Percentiles rank a stretch among this genome's conserved stretches.
Evolutionary conservation across 2,113 vertebrate genomes (phyloP).

Genomic region (Odobenus rosmarus): DNA sequence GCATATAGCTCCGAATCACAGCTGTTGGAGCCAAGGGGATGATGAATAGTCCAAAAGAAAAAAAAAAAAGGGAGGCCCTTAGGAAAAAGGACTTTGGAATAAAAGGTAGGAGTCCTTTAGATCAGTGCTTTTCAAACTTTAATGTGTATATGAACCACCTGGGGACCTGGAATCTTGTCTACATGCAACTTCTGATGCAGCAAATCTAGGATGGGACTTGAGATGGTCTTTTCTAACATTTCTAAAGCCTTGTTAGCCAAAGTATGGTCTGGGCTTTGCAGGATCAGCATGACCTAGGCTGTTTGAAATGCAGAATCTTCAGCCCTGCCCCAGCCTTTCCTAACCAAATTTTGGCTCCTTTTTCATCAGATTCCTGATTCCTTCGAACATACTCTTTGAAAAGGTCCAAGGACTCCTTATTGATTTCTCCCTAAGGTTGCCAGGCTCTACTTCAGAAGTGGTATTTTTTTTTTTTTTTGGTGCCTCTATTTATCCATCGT

Average conservation of each 20-base stretch:
- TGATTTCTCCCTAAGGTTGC: constrained; percentile 40
- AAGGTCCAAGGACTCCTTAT: constrained; percentile 17
- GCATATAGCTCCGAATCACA: not conserved
- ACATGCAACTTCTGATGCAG: not conserved
- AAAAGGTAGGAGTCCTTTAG: not conserved
- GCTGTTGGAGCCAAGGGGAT: not conserved
- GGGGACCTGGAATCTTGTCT: not conserved
- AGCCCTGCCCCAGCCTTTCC: not conserved
- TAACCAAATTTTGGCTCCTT: not conserved
- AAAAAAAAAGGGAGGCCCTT: not conserved
- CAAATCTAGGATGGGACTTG: not conserved
- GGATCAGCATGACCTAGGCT: not conserved
- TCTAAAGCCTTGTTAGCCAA: not conserved
- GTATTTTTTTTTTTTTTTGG: constrained; percentile 32
- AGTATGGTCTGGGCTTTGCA: not conserved
- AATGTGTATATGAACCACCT: not conserved
- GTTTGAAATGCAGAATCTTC: not conserved
- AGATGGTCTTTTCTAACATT: not conserved
- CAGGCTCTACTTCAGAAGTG: constrained; percentile 17
- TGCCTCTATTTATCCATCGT: not conserved
- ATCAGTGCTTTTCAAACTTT: constrained; percentile 2
- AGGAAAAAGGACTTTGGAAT: not conserved
- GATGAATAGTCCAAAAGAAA: not conserved
- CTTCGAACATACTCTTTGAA: not conserved
- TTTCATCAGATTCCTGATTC: not conserved